These are phyloP conservation scores for Catagonus wagneri DNA, from an alignment of 2,113 vertebrate genomes.

Conservation along the genomic window DNA sequence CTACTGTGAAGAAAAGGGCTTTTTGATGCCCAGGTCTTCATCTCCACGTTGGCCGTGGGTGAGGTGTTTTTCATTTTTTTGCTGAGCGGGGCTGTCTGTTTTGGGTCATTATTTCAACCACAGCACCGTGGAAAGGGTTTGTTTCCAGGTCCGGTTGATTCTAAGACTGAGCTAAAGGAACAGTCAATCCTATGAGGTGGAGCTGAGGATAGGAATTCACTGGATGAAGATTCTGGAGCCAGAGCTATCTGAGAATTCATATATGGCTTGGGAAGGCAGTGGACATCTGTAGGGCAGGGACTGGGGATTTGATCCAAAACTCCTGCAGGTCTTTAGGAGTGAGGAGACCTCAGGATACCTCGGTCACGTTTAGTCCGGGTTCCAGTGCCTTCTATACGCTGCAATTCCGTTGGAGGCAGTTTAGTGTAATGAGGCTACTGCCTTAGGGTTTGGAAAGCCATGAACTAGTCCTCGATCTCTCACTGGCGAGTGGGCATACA, in stretches of 20 bases:
- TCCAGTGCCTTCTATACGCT: background rate
- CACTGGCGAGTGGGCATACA: background rate
- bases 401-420: accelerated
- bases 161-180: background rate
- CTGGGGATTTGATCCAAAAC: background rate
- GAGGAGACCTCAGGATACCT: background rate
- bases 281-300: background rate
- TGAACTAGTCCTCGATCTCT: background rate
- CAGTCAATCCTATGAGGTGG: too few relatives aligned
- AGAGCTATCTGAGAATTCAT: background rate
- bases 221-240: background rate
- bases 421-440: background rate
- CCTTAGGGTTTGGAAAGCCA: background rate
- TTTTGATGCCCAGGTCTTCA: background rate
- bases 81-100: background rate
- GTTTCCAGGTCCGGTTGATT: background rate
- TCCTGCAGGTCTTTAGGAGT: background rate
- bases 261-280: background rate
- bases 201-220: background rate
- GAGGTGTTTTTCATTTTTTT: background rate
- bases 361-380: accelerated
- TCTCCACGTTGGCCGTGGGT: accelerated
- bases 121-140: background rate
- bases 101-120: background rate
- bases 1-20: background rate